Conservation (phyloP, 2,113 vertebrate genomes). For the Pionites leucogaster region DNA sequence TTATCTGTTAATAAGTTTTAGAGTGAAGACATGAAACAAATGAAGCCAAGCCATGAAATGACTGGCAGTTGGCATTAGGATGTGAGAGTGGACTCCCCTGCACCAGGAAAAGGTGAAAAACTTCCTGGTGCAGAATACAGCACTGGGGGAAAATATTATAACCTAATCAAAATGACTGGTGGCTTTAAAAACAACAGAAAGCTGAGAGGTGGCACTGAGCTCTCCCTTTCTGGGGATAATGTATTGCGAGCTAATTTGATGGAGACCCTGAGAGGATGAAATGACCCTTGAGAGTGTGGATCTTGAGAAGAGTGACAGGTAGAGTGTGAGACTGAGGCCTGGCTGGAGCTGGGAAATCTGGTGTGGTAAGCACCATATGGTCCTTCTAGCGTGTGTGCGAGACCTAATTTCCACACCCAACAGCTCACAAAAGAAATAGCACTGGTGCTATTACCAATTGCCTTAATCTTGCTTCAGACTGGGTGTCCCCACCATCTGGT, state of each 20-base stretch:
- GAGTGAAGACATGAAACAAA: background rate
- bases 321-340: slow-evolving; percentile 67
- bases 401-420: slow-evolving; percentile 63
- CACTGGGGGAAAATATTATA: background rate
- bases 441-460: slow-evolving; percentile 26
- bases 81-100: background rate
- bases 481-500: slow-evolving; percentile 37
- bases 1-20: background rate
- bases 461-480: background rate
- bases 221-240: background rate
- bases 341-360: slow-evolving; percentile 66
- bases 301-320: slow-evolving; percentile 56
- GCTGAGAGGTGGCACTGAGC: background rate
- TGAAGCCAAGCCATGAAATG: background rate
- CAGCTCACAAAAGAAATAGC: slow-evolving; percentile 33
- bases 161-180: background rate
- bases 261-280: background rate
- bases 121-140: background rate
- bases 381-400: background rate
- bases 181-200: background rate
- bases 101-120: slow-evolving; percentile 23
- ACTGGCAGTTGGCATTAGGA: background rate
- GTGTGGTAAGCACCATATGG: slow-evolving; percentile 54
- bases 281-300: slow-evolving; percentile 11
- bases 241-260: slow-evolving; percentile 3